These are phyloP conservation scores for Danionella dracula DNA, from an alignment of 2,797 vertebrate genomes.

Conservation along the genomic window DNA sequence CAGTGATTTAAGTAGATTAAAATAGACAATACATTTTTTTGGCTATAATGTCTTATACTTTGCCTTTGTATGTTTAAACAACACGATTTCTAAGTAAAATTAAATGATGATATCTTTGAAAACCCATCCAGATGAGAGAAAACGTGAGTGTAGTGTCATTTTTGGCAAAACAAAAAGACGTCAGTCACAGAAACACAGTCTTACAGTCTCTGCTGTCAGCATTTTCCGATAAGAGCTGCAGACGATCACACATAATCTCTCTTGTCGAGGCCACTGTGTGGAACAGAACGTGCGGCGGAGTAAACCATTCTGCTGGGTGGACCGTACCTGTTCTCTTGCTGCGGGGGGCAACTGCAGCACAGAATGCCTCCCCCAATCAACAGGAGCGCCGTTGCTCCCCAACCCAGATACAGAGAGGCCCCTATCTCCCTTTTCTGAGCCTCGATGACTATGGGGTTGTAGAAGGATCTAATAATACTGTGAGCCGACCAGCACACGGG, in stretches of 20 bases:
- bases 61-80: too few species aligned
- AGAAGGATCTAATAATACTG: slow-evolving; percentile 79
- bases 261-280: slow-evolving; percentile 71
- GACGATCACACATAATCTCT: slow-evolving; percentile 81
- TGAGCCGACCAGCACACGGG: slow-evolving; percentile 87
- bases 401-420: slow-evolving; percentile 84
- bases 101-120: too few species aligned
- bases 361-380: slow-evolving; percentile 80
- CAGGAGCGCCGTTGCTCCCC: slow-evolving; percentile 77
- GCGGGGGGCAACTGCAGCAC: slow-evolving; percentile 82
- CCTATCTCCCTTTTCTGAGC: slow-evolving; percentile 83
- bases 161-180: background rate
- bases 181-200: background rate
- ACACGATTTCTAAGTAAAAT: too few species aligned
- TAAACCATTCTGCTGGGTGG: slow-evolving; percentile 72
- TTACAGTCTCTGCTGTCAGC: background rate
- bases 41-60: too few species aligned
- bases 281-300: slow-evolving; percentile 69
- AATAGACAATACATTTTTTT: too few species aligned
- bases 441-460: slow-evolving; percentile 65
- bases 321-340: slow-evolving; percentile 71
- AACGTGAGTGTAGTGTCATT: too few species aligned
- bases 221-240: background rate
- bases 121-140: too few species aligned
- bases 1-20: too few species aligned